phyloP scores from a whole-genome alignment of 2,888 invertebrate species.

The Aethes cnicana region DNA sequence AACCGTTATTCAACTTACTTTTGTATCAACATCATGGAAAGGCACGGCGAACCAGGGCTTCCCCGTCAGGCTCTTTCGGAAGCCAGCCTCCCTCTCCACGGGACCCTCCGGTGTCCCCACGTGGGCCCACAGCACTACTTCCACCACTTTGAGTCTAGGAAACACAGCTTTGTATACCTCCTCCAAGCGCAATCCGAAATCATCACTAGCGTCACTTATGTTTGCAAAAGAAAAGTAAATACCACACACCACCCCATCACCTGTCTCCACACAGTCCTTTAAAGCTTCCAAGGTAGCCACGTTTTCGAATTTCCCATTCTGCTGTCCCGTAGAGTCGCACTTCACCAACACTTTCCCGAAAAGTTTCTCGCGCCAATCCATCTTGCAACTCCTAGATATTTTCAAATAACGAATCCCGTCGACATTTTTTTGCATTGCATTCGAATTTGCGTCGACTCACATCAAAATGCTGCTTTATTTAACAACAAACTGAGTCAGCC shows the following conservation, averaged over 20 bases:
- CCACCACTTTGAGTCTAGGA: conserved; percentile 84
- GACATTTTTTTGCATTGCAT: conserved; percentile 27
- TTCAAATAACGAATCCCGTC: conserved; percentile 17
- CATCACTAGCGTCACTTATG: conserved; percentile 85
- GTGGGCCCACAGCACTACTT: conserved; percentile 86
- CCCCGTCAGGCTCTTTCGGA: conserved; percentile 83
- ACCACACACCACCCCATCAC: conserved; percentile 81
- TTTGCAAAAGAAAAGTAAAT: conserved; percentile 88
- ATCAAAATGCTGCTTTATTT: conserved; percentile 1
- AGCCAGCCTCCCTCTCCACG: conserved; percentile 85
- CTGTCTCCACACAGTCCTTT: conserved; percentile 71
- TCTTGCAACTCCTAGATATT: conserved; percentile 40
- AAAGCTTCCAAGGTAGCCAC: conserved; percentile 72
- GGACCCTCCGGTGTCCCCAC: conserved; percentile 82
- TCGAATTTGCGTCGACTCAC: conserved; percentile 5
- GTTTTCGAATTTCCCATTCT: conserved; percentile 72
- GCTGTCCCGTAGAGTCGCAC: conserved; percentile 69
- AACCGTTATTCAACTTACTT: no score
- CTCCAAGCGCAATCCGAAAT: conserved; percentile 84
- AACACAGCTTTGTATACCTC: conserved; percentile 79
- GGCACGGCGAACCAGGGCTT: conserved; percentile 88
- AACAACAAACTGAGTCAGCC: neutral
- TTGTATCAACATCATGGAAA: conserved; percentile 86
- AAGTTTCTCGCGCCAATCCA: conserved; percentile 84
- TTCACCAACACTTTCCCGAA: conserved; percentile 81